Percentiles rank a stretch among this genome's conserved stretches.
Conservation (phyloP, 2,113 vertebrate species). For the Bubalus kerabau region DNA sequence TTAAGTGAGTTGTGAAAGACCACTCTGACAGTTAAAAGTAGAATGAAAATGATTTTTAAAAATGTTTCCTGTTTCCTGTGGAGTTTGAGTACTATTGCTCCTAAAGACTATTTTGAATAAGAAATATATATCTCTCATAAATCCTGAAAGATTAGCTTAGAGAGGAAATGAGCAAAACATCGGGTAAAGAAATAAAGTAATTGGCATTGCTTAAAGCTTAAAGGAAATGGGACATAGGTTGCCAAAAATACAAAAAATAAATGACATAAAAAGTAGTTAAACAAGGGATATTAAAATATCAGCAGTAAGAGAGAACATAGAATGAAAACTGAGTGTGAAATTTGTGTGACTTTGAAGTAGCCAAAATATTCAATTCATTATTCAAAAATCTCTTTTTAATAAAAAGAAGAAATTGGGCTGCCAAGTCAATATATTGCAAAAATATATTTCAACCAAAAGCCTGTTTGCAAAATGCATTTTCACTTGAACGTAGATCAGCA, state of each 20-base stretch:
- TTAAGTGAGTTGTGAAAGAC: not conserved
- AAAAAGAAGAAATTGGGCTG: conserved; percentile 28
- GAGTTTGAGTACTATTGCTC: not conserved
- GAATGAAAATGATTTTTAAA: not conserved
- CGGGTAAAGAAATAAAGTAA: conserved; percentile 48
- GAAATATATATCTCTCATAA: conserved; percentile 41
- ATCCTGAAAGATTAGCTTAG: conserved; percentile 30
- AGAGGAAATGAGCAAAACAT: conserved; percentile 40
- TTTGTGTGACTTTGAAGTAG: conserved; percentile 35
- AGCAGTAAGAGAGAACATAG: not conserved
- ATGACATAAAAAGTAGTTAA: conserved; percentile 47
- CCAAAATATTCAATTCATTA: conserved; percentile 44
- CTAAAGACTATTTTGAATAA: conserved; percentile 28
- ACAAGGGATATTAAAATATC: conserved; percentile 44
- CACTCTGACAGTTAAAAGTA: not conserved
- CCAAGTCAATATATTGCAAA: conserved; percentile 45
- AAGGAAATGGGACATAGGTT: conserved; percentile 13
- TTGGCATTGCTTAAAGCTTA: conserved; percentile 17
- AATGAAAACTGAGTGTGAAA: conserved; percentile 61
- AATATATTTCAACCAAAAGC: conserved; percentile 33
- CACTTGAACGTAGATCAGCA: not conserved
- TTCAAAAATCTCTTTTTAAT: conserved; percentile 5
- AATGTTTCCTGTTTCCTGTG: conserved; percentile 23
- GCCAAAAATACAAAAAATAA: conserved; percentile 34
- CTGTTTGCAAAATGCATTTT: conserved; percentile 19